A percentile compares a stretch with the other conserved stretches of the same genome.
phyloP scores from a whole-genome alignment of 2,797 vertebrate species.

The Alcedo atthis region DNA sequence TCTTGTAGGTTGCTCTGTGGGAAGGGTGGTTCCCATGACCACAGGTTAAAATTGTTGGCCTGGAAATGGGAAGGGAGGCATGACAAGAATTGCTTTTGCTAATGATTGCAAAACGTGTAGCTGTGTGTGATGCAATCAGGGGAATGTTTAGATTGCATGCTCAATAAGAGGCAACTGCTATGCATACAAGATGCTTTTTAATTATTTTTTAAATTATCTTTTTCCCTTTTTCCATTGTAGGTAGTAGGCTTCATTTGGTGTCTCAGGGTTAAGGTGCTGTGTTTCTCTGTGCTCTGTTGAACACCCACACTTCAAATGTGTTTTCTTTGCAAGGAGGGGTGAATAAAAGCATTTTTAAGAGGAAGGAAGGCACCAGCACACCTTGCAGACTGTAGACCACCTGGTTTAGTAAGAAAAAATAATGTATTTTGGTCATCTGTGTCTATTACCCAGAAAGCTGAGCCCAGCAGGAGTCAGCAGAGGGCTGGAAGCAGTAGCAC shows the following conservation, averaged over 20 bases:
- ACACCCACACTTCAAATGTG: background rate
- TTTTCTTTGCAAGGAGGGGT: background rate
- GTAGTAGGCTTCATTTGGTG: background rate
- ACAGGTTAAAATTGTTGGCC: background rate
- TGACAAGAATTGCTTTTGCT: constrained; percentile 36
- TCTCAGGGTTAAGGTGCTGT: background rate
- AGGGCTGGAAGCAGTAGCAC: background rate
- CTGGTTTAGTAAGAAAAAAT: background rate
- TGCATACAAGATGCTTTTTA: background rate
- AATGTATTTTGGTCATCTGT: background rate
- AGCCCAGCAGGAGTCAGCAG: background rate
- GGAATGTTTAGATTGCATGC: background rate
- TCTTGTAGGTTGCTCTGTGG: background rate
- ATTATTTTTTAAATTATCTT: background rate
- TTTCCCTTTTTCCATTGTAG: background rate
- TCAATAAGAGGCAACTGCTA: background rate
- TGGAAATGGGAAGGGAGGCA: background rate
- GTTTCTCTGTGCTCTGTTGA: background rate
- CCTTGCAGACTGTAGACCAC: background rate
- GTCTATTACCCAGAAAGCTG: background rate
- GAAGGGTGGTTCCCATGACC: background rate
- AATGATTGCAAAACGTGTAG: background rate
- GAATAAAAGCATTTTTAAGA: background rate
- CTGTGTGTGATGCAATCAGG: background rate
- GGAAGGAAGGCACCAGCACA: background rate